Evolutionary conservation across 2,797 vertebrate genomes (phyloP), one percentile per base, ranked within the genome.

Genomic region (Paratrypauchen microcephalus): DNA sequence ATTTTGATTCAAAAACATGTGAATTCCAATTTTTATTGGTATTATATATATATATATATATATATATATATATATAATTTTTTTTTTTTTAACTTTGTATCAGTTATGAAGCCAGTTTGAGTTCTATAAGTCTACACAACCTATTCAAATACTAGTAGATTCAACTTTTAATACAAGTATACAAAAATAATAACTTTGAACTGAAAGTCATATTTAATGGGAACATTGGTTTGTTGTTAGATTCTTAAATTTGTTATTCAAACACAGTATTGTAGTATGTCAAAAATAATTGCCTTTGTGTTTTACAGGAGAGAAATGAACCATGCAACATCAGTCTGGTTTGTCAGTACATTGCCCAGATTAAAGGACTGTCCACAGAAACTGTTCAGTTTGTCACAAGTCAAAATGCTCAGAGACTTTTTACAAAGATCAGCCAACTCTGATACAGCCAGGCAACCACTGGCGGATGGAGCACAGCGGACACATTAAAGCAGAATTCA

Each of bases 241-340:
- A 56, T 21, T 21, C 12, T 15, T 21, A 21, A 62, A 39, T 24
- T 6, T 41, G 28, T 19, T n/a, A 60, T 8, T 32, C 1, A 4
- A 59, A 30, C 26, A 58, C 57, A 18, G 2, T 56, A n/a, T 60
- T 12, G 28, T 32, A 0, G 81, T 92, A 2, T 16, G n/a, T 18
- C 16, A 2, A 21, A n/a, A 3, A 5, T 21, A 4, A 36, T 61
- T 39, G 3, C 3, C 48, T 9, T 28, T 65, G 24, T 58, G 23
- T 39, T 6, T 52, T 11, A 0, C 78, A 89, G 89, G 75, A 77
- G 74, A 88, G 88, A 74, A 93, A 92, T 4, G 82, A 91, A 65
- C 84, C 82, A 0, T 11, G 78, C 24, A 85, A 83, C 76, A 83
- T 90, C 26, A 13, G 0, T 1, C 71, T 81, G 72, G 80, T 72